A percentile compares a stretch with the other conserved stretches of the same genome.
Conservation (phyloP, 2,113 vertebrate genomes). For the Blennius ocellaris region DNA sequence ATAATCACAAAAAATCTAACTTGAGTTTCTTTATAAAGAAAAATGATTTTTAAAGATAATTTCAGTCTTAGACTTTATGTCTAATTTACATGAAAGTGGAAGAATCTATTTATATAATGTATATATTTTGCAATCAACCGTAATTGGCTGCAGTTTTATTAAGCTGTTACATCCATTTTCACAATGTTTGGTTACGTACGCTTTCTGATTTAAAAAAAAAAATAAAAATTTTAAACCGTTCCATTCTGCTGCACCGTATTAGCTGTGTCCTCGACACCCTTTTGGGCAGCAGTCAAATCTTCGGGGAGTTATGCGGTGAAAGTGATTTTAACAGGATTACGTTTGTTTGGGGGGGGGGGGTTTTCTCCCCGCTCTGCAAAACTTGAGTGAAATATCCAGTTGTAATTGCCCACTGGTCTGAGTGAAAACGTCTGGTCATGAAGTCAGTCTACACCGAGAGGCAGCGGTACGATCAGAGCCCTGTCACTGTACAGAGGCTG, state of each 20-base stretch:
- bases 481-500: constrained; percentile 25
- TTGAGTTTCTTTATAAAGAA: no score
- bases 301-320: constrained; percentile 21
- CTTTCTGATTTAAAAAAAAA: no score
- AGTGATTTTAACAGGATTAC: constrained; percentile 37
- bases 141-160: no score
- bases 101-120: no score
- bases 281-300: constrained; percentile 44
- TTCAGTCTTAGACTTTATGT: no score
- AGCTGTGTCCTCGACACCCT: constrained; percentile 32
- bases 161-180: no score
- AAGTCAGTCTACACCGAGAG: constrained; percentile 29
- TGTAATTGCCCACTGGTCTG: constrained; percentile 48
- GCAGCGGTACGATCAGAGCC: constrained; percentile 15
- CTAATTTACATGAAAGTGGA: no score
- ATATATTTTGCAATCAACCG: no score
- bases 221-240: constrained; percentile 4
- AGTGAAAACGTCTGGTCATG: constrained; percentile 55
- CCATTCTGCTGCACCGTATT: not conserved
- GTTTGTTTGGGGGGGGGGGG: no score
- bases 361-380: constrained; percentile 19
- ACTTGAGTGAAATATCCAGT: constrained; percentile 30
- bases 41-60: no score
- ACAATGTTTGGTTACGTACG: no score
- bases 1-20: no score